phyloP scores from a whole-genome alignment of 1,140 invertebrate genomes.

The Teleogryllus occipitalis region DNA sequence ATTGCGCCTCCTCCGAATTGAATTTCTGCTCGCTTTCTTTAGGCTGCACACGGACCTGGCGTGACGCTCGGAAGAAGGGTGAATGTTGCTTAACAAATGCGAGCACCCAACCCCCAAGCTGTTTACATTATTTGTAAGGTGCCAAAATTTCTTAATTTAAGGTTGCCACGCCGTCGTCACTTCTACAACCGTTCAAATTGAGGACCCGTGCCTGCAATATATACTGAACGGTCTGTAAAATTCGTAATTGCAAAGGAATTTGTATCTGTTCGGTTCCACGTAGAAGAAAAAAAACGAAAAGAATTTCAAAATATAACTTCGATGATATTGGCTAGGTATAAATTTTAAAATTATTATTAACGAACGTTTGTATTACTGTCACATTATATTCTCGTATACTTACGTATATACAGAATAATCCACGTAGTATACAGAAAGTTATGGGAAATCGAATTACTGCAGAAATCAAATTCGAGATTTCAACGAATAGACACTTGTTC shows the following conservation, averaged over 20 bases:
- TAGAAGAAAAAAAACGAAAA: too few species aligned
- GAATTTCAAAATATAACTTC: too few species aligned
- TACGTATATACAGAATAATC: too few species aligned
- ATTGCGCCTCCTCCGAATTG: not conserved
- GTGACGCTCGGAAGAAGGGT: not conserved
- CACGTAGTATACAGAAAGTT: too few species aligned
- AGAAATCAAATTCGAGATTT: too few species aligned
- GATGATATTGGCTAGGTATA: too few species aligned
- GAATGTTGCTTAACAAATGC: not conserved
- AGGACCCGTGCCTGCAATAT: not conserved
- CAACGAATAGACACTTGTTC: too few species aligned
- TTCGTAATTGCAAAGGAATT: not conserved
- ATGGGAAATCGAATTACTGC: too few species aligned
- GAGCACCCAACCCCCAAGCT: not conserved
- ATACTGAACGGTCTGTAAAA: not conserved
- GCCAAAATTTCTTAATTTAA: not conserved
- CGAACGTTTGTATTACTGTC: too few species aligned
- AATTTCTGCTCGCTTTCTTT: not conserved
- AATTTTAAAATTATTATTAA: too few species aligned
- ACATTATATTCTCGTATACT: too few species aligned
- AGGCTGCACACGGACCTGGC: not conserved
- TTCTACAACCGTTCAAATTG: not conserved
- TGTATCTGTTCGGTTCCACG: too few species aligned
- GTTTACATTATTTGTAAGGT: not conserved
- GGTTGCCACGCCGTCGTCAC: not conserved